Evolutionary conservation across 2,797 vertebrate genomes (phyloP).

Genomic region (Cyprinodon diabolis): DNA sequence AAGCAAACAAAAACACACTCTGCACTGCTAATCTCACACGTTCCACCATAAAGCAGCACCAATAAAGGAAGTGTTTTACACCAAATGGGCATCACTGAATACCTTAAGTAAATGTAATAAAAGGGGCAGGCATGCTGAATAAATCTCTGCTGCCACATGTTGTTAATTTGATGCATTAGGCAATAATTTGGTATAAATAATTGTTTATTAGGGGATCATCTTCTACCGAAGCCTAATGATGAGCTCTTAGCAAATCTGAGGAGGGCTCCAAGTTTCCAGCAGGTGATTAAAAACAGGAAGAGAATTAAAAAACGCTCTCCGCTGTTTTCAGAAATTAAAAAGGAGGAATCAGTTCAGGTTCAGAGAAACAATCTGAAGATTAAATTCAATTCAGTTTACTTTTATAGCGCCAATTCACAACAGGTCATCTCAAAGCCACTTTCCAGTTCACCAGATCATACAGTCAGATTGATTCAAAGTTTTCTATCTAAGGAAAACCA

Average conservation of each 20-base stretch:
- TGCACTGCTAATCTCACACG: slow-evolving; percentile 97
- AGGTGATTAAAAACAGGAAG: slow-evolving; percentile 58
- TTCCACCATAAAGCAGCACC: slow-evolving; percentile 94
- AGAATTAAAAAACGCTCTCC: slow-evolving; percentile 26
- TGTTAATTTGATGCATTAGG: slow-evolving; percentile 99
- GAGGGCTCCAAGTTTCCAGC: slow-evolving; percentile 73
- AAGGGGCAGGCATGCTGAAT: slow-evolving; percentile 88
- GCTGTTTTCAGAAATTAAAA: slow-evolving; percentile 40
- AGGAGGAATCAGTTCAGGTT: slow-evolving; percentile 18
- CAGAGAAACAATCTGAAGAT: too few species aligned
- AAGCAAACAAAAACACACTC: slow-evolving; percentile 93
- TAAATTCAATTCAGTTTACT: too few species aligned
- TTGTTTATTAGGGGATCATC: slow-evolving; percentile 96
- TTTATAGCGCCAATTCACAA: too few species aligned
- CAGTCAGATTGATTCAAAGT: too few species aligned
- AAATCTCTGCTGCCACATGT: slow-evolving; percentile 96
- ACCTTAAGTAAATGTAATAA: slow-evolving; percentile 99
- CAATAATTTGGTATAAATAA: slow-evolving; percentile 99
- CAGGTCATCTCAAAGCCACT: too few species aligned
- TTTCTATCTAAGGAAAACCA: too few species aligned
- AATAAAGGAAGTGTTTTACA: slow-evolving; percentile 95
- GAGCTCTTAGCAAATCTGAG: slow-evolving; percentile 74
- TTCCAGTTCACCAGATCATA: too few species aligned
- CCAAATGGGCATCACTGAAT: slow-evolving; percentile 93
- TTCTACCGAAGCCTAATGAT: slow-evolving; percentile 88